Evolutionary conservation across 2,888 invertebrate genomes (phyloP).

Genomic region (Acronicta psi): DNA sequence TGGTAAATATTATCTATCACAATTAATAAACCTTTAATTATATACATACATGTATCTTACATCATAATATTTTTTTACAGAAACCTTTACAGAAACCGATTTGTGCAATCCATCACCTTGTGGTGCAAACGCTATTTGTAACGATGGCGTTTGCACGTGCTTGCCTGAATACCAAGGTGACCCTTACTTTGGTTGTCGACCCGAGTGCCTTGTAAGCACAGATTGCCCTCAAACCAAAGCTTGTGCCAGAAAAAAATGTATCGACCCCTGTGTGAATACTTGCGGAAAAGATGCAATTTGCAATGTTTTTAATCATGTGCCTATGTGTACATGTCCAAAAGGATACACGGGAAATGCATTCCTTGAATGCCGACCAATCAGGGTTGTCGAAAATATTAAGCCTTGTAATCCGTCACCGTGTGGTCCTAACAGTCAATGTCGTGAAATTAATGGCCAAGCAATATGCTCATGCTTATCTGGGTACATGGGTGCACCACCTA

Average conservation of each 20-base stretch:
- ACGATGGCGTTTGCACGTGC: constrained; percentile 92
- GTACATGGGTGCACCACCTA: constrained; percentile 92
- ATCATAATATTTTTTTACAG: constrained; percentile 62
- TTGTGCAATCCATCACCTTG: constrained; percentile 91
- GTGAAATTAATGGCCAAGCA: constrained; percentile 91
- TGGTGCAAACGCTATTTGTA: constrained; percentile 92
- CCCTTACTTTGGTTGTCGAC: constrained; percentile 93
- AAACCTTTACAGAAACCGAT: constrained; percentile 75
- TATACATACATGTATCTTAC: too few relatives aligned
- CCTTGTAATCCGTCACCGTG: constrained; percentile 93
- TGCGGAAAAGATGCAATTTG: constrained; percentile 94
- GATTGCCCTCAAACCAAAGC: constrained; percentile 93
- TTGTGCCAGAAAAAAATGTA: constrained; percentile 92
- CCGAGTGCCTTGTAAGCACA: constrained; percentile 93
- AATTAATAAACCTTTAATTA: neutral
- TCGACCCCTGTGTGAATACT: constrained; percentile 93
- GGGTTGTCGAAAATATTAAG: constrained; percentile 76
- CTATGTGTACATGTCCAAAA: constrained; percentile 89
- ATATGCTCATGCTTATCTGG: constrained; percentile 92
- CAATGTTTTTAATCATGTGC: constrained; percentile 90
- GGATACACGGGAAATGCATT: constrained; percentile 93
- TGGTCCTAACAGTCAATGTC: constrained; percentile 92
- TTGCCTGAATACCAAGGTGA: constrained; percentile 93
- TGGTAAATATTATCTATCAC: constrained; percentile 58
- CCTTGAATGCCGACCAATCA: constrained; percentile 88